Evolutionary conservation across 1,140 invertebrate genomes (phyloP).

Genomic region (Stegodyphus dumicola): DNA sequence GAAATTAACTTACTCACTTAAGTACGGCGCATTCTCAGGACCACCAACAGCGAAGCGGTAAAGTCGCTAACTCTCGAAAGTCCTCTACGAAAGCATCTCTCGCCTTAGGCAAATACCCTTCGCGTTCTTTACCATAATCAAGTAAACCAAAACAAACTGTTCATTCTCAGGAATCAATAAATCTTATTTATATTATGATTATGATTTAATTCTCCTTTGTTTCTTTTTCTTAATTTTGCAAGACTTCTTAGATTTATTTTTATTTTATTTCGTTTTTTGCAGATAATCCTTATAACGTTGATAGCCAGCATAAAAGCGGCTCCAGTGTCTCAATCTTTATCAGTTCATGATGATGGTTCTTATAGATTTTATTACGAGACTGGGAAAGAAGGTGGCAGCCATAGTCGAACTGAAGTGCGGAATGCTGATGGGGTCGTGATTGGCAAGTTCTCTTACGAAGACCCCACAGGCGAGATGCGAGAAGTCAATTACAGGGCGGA

Average conservation of each 20-base stretch:
- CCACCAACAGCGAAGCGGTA: no score
- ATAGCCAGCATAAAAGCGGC: not conserved
- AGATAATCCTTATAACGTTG: constrained; percentile 30
- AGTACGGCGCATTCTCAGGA: no score
- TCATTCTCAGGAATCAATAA: no score
- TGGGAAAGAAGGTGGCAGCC: constrained; percentile 77
- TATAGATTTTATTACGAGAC: constrained; percentile 91
- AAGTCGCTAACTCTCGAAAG: no score
- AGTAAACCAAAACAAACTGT: no score
- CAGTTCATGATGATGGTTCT: constrained; percentile 74
- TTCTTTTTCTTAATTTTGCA: not conserved
- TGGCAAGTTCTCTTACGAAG: constrained; percentile 89
- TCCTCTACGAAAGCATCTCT: no score
- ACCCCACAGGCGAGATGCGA: constrained; percentile 86
- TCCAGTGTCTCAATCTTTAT: constrained; percentile 7
- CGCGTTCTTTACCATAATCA: no score
- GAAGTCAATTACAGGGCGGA: constrained; percentile 91
- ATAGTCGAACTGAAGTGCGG: constrained; percentile 87
- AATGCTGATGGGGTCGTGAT: constrained; percentile 87
- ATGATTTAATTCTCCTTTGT: no score
- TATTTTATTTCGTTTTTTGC: constrained; percentile 3
- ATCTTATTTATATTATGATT: no score
- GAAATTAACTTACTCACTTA: no score
- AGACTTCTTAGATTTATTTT: not conserved
- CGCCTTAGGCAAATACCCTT: no score